phyloP scores from a whole-genome alignment of 2,113 vertebrate species.

The Xenopus laevis region DNA sequence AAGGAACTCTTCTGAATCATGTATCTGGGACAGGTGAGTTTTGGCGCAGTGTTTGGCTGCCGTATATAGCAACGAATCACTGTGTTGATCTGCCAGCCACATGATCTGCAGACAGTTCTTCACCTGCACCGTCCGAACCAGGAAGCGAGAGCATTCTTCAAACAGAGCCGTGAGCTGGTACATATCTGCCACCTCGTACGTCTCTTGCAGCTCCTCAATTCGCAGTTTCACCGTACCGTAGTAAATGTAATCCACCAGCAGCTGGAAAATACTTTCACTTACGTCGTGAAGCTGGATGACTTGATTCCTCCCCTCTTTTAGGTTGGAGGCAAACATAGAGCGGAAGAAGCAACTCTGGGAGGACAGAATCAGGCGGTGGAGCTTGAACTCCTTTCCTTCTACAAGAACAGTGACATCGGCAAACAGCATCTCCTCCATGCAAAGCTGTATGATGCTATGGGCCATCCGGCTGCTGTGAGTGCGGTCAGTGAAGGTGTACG shows the following conservation, averaged over 20 bases:
- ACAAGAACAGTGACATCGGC: conserved; percentile 90
- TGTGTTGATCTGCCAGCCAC: conserved; percentile 97
- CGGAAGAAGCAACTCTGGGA: conserved; percentile 98
- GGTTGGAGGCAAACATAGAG: conserved; percentile 96
- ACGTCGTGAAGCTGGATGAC: conserved; percentile 91
- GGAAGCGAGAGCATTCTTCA: conserved; percentile 94
- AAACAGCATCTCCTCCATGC: conserved; percentile 91
- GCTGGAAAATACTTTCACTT: conserved; percentile 87
- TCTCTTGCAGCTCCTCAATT: conserved; percentile 93
- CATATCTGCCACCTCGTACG: conserved; percentile 97
- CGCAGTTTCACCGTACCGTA: conserved; percentile 89
- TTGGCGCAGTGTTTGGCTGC: conserved; percentile 96
- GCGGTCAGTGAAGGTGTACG: conserved; percentile 93
- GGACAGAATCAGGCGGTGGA: conserved; percentile 91
- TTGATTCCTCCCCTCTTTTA: conserved; percentile 88
- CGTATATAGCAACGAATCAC: conserved; percentile 88
- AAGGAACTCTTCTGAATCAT: conserved; percentile 89
- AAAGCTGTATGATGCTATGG: conserved; percentile 95
- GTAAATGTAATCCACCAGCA: conserved; percentile 95
- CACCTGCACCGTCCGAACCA: conserved; percentile 90
- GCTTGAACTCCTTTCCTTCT: conserved; percentile 88
- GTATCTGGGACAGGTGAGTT: conserved; percentile 87
- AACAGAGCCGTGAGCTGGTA: conserved; percentile 94
- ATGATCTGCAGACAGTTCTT: conserved; percentile 96
- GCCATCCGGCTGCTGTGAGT: conserved; percentile 92